These are phyloP conservation scores for Sarcophaga variegata DNA, from an alignment of 2,888 invertebrate genomes.

Conservation along the genomic window DNA sequence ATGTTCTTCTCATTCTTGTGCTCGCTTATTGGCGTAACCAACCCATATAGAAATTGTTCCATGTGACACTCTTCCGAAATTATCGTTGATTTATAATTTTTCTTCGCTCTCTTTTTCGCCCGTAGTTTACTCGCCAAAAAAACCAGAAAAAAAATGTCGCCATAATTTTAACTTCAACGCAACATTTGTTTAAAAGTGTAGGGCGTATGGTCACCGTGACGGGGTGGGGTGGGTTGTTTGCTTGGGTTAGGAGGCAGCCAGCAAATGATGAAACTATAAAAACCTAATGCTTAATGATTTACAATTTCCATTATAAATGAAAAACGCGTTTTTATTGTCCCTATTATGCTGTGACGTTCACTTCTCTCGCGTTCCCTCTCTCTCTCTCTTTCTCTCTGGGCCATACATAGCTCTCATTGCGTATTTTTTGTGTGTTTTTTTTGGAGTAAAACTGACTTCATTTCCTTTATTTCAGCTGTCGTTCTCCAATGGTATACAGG, in stretches of 20 bases:
- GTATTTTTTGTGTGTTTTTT: slow-evolving; percentile 19
- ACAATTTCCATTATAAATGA: slow-evolving; percentile 69
- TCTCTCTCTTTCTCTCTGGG: too few relatives aligned
- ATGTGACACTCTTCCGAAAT: slow-evolving; percentile 38
- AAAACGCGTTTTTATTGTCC: slow-evolving; percentile 60
- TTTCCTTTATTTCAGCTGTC: background rate
- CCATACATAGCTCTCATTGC: too few relatives aligned
- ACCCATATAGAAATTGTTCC: background rate
- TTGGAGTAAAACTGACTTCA: slow-evolving; percentile 1
- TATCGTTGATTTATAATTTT: slow-evolving; percentile 41
- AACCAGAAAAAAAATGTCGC: background rate
- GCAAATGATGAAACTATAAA: slow-evolving; percentile 33
- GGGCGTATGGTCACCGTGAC: background rate
- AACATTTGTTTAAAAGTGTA: background rate
- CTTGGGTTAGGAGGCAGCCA: background rate
- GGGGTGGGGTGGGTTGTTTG: too few relatives aligned
- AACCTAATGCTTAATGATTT: slow-evolving; percentile 68
- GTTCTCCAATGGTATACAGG: background rate
- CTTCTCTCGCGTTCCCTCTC: too few relatives aligned
- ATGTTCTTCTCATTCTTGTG: too few relatives aligned
- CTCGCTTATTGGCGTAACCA: too few relatives aligned
- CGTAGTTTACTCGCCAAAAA: background rate
- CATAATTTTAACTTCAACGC: background rate
- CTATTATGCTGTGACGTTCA: slow-evolving; percentile 9
- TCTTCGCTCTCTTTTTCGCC: slow-evolving; percentile 14